phyloP scores from a whole-genome alignment of 2,797 vertebrate species.

The Alauda arvensis region DNA sequence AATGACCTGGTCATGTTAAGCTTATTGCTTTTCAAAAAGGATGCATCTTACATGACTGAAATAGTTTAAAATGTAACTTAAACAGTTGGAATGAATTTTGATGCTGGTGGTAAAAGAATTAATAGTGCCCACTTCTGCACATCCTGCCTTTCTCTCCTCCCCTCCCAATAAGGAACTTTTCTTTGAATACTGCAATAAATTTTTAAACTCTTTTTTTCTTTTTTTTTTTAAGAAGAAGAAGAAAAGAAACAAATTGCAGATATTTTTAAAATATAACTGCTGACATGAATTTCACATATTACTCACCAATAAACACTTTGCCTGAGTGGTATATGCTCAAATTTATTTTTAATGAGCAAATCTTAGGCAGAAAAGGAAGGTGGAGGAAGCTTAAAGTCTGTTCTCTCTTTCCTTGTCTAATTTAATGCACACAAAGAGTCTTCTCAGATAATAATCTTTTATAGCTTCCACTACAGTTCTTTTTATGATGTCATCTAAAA shows the following conservation, averaged over 20 bases:
- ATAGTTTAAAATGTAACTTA: not conserved
- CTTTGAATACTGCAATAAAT: not conserved
- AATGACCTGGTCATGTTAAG: not conserved
- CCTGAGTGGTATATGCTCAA: not conserved
- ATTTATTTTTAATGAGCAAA: conserved; percentile 7
- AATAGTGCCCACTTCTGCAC: not conserved
- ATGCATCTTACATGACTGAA: not conserved
- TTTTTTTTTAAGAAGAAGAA: not conserved
- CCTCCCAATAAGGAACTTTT: not conserved
- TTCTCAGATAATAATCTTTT: not conserved
- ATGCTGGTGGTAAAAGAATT: not conserved
- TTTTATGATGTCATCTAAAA: not conserved
- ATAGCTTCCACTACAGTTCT: not conserved
- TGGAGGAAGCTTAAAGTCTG: not conserved
- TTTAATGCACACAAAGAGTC: not conserved
- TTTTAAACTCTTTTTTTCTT: not conserved
- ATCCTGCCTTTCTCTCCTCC: not conserved
- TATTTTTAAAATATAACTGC: not conserved
- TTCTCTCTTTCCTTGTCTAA: not conserved
- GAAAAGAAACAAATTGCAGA: not conserved
- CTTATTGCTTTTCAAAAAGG: not conserved
- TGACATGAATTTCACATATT: not conserved
- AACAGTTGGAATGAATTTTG: not conserved
- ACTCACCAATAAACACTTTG: not conserved
- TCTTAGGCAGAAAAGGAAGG: not conserved